These are phyloP conservation scores for Timema cristinae DNA, from an alignment of 2,888 invertebrate genomes.

Conservation along the genomic window DNA sequence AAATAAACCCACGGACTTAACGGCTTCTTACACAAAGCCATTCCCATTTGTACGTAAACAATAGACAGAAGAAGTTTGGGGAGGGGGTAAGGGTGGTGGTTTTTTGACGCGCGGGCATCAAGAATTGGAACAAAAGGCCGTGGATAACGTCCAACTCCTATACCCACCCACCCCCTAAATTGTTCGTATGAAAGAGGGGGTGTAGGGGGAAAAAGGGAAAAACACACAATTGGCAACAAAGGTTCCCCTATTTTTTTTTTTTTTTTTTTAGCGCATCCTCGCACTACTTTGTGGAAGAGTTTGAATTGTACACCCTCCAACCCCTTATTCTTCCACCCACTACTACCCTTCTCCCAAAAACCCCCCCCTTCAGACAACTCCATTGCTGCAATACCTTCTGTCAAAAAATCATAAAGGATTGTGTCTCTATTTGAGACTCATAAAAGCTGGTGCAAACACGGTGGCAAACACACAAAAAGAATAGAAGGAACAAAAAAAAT, in stretches of 20 bases:
- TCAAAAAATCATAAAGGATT: constrained; percentile 32
- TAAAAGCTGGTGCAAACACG: constrained; percentile 31
- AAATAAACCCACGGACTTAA: constrained; percentile 22
- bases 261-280: constrained; percentile 22
- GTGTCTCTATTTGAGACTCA: constrained; percentile 32
- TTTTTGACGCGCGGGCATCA: constrained; percentile 31
- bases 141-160: constrained; percentile 29
- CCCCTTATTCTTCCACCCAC: constrained; percentile 1
- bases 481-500: constrained; percentile 10
- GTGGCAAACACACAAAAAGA: constrained; percentile 19
- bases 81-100: constrained; percentile 21
- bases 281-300: constrained; percentile 25
- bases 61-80: constrained; percentile 20
- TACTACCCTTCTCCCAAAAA: constrained; percentile 4
- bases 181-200: constrained; percentile 20
- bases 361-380: constrained; percentile 3
- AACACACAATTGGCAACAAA: constrained; percentile 33
- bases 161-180: constrained; percentile 11
- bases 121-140: constrained; percentile 33
- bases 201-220: constrained; percentile 26
- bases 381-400: constrained; percentile 29
- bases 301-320: constrained; percentile 30
- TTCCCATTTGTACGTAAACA: constrained; percentile 30
- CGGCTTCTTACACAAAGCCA: constrained; percentile 23
- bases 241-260: constrained; percentile 27